Conservation (phyloP, 53 echinoderm and acorn worm genomes). For the Holothuria leucospilota region DNA sequence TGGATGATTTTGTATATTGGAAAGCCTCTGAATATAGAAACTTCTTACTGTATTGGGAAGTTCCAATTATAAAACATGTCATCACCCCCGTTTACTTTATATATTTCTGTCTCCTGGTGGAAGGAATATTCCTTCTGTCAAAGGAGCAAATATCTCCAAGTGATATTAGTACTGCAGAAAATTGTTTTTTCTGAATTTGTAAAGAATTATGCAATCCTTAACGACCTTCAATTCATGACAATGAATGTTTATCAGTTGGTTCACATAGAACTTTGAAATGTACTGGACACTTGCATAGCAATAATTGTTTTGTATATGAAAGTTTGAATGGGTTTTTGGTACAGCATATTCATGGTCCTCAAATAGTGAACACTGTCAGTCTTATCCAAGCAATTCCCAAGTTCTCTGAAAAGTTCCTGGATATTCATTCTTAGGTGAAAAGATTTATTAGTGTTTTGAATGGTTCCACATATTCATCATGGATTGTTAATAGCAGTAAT, state of each 20-base stretch:
- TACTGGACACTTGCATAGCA: slow-evolving; percentile 50
- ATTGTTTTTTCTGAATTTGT: too few species aligned
- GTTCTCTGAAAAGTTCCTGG: background rate
- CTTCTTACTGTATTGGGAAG: slow-evolving; percentile 61
- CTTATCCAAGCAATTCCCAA: slow-evolving; percentile 52
- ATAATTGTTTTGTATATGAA: slow-evolving; percentile 66
- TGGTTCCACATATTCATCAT: too few species aligned
- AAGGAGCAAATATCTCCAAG: too few species aligned
- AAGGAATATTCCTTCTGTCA: too few species aligned
- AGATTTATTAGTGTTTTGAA: too few species aligned
- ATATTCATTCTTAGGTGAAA: too few species aligned
- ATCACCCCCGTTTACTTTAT: background rate
- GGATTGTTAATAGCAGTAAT: too few species aligned
- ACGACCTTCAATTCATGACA: slow-evolving; percentile 36
- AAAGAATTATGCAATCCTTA: background rate
- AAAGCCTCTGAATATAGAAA: slow-evolving; percentile 62
- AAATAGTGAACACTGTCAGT: slow-evolving; percentile 39
- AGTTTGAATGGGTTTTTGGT: slow-evolving; percentile 61
- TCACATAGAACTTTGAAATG: slow-evolving; percentile 31
- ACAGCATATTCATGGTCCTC: slow-evolving; percentile 56
- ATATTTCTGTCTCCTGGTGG: too few species aligned
- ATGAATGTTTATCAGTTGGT: slow-evolving; percentile 62
- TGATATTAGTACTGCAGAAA: too few species aligned
- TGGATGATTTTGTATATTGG: too few species aligned
- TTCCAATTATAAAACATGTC: slow-evolving; percentile 46